phyloP scores from a whole-genome alignment of 2,113 vertebrate genomes.

The Odobenus rosmarus region DNA sequence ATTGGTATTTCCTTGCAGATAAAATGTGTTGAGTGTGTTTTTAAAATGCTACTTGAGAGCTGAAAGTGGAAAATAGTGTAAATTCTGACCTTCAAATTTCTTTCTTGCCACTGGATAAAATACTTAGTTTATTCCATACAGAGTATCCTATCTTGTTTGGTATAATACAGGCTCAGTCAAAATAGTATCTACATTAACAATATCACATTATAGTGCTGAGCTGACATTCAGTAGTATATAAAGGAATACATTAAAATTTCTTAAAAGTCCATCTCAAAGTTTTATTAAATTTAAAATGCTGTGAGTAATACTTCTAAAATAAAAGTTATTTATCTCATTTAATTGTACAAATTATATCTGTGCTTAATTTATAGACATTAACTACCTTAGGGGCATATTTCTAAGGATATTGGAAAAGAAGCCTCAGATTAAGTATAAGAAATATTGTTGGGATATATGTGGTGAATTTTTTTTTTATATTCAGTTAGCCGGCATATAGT shows the following conservation, averaged over 20 bases:
- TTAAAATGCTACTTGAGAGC: constrained; percentile 53
- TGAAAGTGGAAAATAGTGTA: constrained; percentile 38
- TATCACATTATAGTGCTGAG: neutral
- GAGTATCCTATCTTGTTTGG: neutral
- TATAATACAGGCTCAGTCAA: neutral
- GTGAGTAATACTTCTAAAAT: neutral
- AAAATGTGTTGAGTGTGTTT: constrained; percentile 39
- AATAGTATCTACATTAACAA: neutral
- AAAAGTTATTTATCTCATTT: neutral
- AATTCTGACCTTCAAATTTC: constrained; percentile 32
- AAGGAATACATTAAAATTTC: neutral
- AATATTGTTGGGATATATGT: constrained; percentile 4
- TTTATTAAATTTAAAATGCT: constrained; percentile 23
- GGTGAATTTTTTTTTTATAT: neutral
- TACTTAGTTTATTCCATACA: constrained; percentile 8
- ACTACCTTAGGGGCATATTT: neutral
- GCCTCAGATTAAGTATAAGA: neutral
- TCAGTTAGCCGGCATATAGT: neutral
- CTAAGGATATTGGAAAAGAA: neutral
- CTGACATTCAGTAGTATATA: neutral
- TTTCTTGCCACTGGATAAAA: constrained; percentile 25
- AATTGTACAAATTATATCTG: neutral
- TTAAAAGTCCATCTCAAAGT: neutral
- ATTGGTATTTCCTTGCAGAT: constrained; percentile 49
- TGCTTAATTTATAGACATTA: constrained; percentile 23